Percentiles rank a stretch among this genome's conserved stretches.
Evolutionary conservation across 2,888 invertebrate species (phyloP).

Genomic region (Ditula angustiorana): DNA sequence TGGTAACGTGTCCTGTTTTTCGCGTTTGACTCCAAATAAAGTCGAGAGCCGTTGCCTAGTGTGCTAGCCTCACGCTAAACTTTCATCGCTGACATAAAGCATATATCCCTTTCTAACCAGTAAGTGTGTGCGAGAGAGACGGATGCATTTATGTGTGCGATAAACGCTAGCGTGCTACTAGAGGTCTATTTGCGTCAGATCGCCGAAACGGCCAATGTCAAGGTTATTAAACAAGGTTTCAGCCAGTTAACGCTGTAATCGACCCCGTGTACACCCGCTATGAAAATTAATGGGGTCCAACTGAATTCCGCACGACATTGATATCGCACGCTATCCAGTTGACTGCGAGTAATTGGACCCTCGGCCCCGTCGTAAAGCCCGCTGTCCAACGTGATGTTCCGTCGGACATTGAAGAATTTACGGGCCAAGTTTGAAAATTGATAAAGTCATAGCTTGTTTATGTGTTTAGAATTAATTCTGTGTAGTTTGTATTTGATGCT

Average conservation of each 20-base stretch:
- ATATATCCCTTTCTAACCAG: no score
- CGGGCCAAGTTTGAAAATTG: conserved; percentile 4
- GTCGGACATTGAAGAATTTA: conserved; percentile 10
- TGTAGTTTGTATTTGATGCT: no score
- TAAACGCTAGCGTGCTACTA: no score
- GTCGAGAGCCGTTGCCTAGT: no score
- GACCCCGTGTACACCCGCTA: background rate
- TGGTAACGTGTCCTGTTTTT: no score
- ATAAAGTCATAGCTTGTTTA: conserved; percentile 4
- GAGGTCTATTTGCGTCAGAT: background rate
- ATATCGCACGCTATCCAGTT: conserved; percentile 16
- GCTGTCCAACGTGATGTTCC: background rate
- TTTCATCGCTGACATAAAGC: no score
- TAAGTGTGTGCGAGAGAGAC: no score
- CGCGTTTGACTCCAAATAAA: no score
- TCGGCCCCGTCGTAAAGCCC: background rate
- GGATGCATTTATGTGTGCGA: no score
- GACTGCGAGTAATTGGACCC: conserved; percentile 16
- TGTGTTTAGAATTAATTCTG: no score
- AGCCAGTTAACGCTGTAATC: background rate
- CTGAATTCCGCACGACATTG: conserved; percentile 13
- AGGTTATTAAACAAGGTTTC: background rate
- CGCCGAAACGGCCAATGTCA: conserved; percentile 9
- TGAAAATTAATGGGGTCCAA: conserved; percentile 11
- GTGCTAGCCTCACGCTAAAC: no score